Evolutionary conservation across 2,888 invertebrate genomes (phyloP), one percentile per base, ranked within the genome.

Genomic region (Lycia hirtaria): DNA sequence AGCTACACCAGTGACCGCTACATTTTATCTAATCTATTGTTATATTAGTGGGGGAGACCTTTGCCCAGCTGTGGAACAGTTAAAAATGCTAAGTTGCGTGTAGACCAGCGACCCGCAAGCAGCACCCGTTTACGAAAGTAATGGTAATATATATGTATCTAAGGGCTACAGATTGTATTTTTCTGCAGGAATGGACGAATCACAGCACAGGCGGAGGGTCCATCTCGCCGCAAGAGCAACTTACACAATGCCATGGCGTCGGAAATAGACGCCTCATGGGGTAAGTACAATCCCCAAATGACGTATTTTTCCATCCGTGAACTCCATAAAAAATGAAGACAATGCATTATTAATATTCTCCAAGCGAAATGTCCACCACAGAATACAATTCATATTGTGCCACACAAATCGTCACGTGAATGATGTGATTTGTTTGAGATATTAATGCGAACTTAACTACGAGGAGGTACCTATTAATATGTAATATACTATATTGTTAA

Each of bases 221-320:
- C 95, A 14, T 94, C 94, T 56, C 92, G 95, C 70, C 94, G 95
- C 65, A 95, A 95, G 78, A 95, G 95, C 79, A 95, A 95, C 74
- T 88, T 95, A 50, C 94, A 95, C 76, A 94, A 94, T 79, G 89
- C 93, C 62, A 87, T 91, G 88, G 85, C 88, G 35, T 81, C 88
- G 56, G 91, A 92, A 64, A 85, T 89, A 80, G 91, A 92, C 67
- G 72, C 83, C 40, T 90, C 91, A 15, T 92, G 91, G 91, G 91
- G 91, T 91, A 77, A 78, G 71, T 62, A 52, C 44, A 54, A 64
- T 57, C 60, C 67, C 44, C 56, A 55, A 55, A 54, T 38, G 60
- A 57, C 44, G 44, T 60, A 43, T 45, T 45, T 17, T 50, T 19
- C 19, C 59, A 61, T 57, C 44, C 38, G 51, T 41, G 33, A 60